These are phyloP conservation scores for Saccopteryx bilineata DNA, from an alignment of 2,113 vertebrate species.

Conservation along the genomic window DNA sequence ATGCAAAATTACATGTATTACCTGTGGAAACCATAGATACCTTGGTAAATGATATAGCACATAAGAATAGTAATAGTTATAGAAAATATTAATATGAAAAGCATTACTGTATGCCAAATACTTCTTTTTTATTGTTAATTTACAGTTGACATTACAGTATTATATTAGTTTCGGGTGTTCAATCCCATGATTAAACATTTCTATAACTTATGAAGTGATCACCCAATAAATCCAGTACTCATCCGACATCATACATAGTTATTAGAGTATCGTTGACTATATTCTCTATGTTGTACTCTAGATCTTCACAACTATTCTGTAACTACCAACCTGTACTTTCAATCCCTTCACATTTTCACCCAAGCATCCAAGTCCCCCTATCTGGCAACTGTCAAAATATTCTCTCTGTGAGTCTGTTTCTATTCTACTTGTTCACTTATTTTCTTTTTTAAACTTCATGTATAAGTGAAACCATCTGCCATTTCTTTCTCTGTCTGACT, in stretches of 20 bases:
- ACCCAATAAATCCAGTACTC: neutral
- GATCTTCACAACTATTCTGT: neutral
- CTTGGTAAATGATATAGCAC: neutral
- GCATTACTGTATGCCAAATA: neutral
- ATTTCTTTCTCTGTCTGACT: neutral
- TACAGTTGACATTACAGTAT: neutral
- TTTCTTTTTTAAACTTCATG: too few relatives aligned
- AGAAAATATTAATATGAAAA: neutral
- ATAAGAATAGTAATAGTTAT: neutral
- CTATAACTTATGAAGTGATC: neutral
- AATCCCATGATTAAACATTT: neutral
- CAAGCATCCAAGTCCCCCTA: too few relatives aligned
- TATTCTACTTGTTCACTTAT: too few relatives aligned
- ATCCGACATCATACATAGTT: neutral
- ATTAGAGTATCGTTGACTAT: neutral
- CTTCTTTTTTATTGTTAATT: neutral
- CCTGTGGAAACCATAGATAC: neutral
- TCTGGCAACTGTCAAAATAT: too few relatives aligned
- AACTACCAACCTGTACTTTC: neutral
- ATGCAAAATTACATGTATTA: constrained; percentile 39
- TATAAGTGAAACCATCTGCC: neutral
- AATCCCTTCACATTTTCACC: too few relatives aligned
- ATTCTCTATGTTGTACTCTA: neutral
- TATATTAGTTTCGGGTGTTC: neutral
- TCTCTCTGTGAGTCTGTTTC: too few relatives aligned